phyloP scores from a whole-genome alignment of 2,797 vertebrate genomes.

The Catharus ustulatus region DNA sequence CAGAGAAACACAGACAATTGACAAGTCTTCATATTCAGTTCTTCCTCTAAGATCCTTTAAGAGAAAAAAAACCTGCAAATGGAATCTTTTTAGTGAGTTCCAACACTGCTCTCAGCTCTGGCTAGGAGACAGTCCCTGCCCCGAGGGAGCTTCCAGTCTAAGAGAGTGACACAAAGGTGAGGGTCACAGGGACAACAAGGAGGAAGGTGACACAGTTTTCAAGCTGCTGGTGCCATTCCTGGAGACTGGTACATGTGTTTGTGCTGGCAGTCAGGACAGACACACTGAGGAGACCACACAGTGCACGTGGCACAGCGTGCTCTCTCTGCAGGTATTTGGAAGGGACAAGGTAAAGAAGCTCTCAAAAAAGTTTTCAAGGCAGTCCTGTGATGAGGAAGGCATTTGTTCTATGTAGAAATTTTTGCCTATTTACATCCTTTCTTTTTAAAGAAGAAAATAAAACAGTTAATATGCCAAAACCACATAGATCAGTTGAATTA shows the following conservation, averaged over 20 bases:
- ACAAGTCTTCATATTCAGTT: slow-evolving; percentile 10
- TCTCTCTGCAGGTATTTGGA: slow-evolving; percentile 8
- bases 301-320: not conserved
- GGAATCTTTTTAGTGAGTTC: not conserved
- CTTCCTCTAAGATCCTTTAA: slow-evolving; percentile 1
- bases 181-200: not conserved
- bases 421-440: slow-evolving; percentile 69
- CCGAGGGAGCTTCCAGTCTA: slow-evolving; percentile 51
- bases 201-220: not conserved
- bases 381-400: slow-evolving; percentile 39
- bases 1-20: slow-evolving; percentile 28
- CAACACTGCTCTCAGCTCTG: slow-evolving; percentile 1
- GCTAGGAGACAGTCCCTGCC: slow-evolving; percentile 39
- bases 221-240: slow-evolving; percentile 35
- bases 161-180: not conserved
- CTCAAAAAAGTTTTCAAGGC: slow-evolving; percentile 41
- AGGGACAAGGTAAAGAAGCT: slow-evolving; percentile 39
- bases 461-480: slow-evolving; percentile 32
- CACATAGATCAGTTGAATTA: slow-evolving; percentile 48
- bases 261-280: slow-evolving; percentile 31
- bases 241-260: not conserved
- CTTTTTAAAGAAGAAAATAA: slow-evolving; percentile 36
- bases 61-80: not conserved
- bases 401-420: slow-evolving; percentile 63
- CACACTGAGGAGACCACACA: not conserved